Evolutionary conservation across 2,888 invertebrate genomes (phyloP), one percentile per base, ranked within the genome.

Genomic region (Lithophane socia): DNA sequence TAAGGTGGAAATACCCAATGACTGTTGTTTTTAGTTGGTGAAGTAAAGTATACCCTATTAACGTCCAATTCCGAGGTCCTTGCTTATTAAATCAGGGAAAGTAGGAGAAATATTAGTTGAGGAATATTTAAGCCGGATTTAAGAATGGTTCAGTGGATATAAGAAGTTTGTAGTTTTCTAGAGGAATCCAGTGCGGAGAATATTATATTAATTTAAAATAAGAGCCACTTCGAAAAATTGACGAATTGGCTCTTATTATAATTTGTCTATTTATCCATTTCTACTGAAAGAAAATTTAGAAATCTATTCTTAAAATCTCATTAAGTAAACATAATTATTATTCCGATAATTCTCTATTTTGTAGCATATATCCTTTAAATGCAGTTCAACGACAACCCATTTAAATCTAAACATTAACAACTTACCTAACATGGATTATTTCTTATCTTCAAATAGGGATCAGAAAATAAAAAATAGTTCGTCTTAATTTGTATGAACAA

Each of bases 1-100:
- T 89, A 91, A 92, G 91, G 92, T 90, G 87, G 88, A 90, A 91
- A 92, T 92, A 91, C 93, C 92, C 92, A 93, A 94, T 93, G 94
- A 94, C 93, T 90, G 87, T 90, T 90, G 89, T 90, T 90, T 83
- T 90, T 90, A 89, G 90, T 89, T 89, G 69, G 82, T n/a, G 56
- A 64, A 84, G 83, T 80, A 87, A 88, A 88, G 85, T 89, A 84
- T 85, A 86, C 74, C 72, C 79, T 81, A 87, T 84, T 85, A 86
- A 80, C 73, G 77, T 75, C 67, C 80, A 79, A 74, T 80, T 83
- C 70, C 82, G 79, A 84, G 85, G 73, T 81, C 82, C 75, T 73
- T 64, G 86, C 78, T 86, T 80, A 88, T 86, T 89, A 87, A 87
- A 86, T 86, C 76, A 77, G 71, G 49, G 68, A 73, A 78, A 79